Conservation (phyloP, 1,140 invertebrate species). For the Cydia fagiglandana region DNA sequence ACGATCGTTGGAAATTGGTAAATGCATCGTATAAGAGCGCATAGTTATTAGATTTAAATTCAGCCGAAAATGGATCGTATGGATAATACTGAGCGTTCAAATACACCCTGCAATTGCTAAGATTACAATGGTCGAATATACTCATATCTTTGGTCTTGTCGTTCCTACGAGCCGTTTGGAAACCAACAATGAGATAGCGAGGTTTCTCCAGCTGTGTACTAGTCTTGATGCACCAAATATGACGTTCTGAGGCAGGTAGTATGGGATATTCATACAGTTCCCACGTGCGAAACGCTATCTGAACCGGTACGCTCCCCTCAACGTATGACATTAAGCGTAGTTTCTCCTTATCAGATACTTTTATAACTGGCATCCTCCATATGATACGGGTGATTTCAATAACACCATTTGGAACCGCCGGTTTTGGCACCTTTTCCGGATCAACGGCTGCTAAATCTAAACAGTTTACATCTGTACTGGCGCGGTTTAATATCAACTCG, state of each 20-base stretch:
- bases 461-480: conserved; percentile 45
- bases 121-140: conserved; percentile 33
- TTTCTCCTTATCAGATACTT: conserved; percentile 39
- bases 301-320: conserved; percentile 39
- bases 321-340: conserved; percentile 38
- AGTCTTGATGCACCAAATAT: conserved; percentile 53
- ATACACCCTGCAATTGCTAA: conserved; percentile 18
- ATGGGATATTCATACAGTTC: conserved; percentile 59
- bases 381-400: conserved; percentile 33
- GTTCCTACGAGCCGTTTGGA: conserved; percentile 29
- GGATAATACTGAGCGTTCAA: conserved; percentile 32
- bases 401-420: background rate
- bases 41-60: conserved; percentile 7
- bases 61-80: background rate
- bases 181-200: conserved; percentile 39
- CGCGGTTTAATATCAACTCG: conserved; percentile 67
- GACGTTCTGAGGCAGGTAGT: conserved; percentile 44
- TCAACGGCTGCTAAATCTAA: background rate
- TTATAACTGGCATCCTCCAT: conserved; percentile 41
- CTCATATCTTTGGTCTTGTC: conserved; percentile 6
- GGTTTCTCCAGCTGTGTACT: conserved; percentile 48
- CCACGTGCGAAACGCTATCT: conserved; percentile 58
- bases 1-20: conserved; percentile 22
- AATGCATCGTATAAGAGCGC: conserved; percentile 14
- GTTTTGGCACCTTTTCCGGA: background rate